Evolutionary conservation across 1,140 invertebrate species (phyloP), one percentile per base, ranked within the genome.

Genomic region (Conus ventricosus): DNA sequence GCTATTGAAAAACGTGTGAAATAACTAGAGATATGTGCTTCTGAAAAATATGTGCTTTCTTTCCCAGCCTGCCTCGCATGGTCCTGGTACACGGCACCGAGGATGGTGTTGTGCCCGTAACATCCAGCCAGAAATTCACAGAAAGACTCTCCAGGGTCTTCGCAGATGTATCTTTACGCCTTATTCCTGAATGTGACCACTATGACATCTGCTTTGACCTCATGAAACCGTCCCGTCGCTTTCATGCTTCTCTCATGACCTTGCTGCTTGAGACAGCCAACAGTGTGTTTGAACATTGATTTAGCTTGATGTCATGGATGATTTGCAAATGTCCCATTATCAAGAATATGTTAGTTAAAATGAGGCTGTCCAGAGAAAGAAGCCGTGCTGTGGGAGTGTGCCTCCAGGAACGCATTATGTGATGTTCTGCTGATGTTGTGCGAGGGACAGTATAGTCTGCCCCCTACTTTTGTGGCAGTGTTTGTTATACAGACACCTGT

Each of bases 151-250:
- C 90, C 27, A 90, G 93, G 25, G 89, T 92, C 23, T 90, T 85
- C 84, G 89, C 90, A 11, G 91, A 93, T 89, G 92, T 93, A 10
- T 92, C 90, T 6, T 85, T 94, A 8, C 90, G 91, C n/a, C 87
- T 95, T 25, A 89, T 95, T 11, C 93, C 93, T 67, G 92, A 91
- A 25, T 95, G 94, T 90, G 91, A 92, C 85, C 94, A 95, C 88
- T 92, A 92, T 87, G 93, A 93, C 82, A 83, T 95, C 51, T 94
- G 92, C 84, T 80, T 94, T 51, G 94, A 95, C 84, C 87, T 95
- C 51, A 95, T 94, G 94, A 89, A 92, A 39, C 87, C 90, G 3
- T 89, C 89, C 11, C 88, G 92, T 39, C 91, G 89, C 51, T 94
- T 91, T 84, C 91, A 94, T 83, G 87, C 88, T 84, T 84, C 91